Evolutionary conservation across 2,113 vertebrate genomes (phyloP).

Genomic region (Urocynchramus pylzowi): DNA sequence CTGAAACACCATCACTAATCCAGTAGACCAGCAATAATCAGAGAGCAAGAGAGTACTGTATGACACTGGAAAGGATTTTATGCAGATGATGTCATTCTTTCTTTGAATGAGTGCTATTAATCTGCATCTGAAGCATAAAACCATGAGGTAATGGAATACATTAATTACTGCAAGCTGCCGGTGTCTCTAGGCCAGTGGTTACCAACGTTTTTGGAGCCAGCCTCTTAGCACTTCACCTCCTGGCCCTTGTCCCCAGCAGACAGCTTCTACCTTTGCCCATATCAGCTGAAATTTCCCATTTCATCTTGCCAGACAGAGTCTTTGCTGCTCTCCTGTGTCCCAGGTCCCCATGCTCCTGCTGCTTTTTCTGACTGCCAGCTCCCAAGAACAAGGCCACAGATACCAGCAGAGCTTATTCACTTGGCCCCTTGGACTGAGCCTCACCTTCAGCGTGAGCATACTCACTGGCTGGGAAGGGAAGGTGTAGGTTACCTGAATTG

Average conservation of each 20-base stretch:
- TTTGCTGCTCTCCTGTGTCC: neutral
- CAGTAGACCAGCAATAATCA: conserved; percentile 27
- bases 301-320: neutral
- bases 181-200: neutral
- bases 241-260: rapidly evolving
- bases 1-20: neutral
- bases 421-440: neutral
- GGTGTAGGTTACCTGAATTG: neutral
- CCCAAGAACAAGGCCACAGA: neutral
- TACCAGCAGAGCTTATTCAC: neutral
- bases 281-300: neutral
- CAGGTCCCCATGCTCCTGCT: neutral
- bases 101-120: conserved; percentile 46
- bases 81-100: conserved; percentile 44
- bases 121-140: conserved; percentile 33
- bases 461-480: neutral
- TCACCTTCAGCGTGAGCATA: rapidly evolving
- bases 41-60: neutral
- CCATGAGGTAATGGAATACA: conserved; percentile 39
- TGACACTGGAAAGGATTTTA: conserved; percentile 39
- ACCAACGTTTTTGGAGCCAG: neutral
- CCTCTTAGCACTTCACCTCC: neutral
- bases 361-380: neutral
- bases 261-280: neutral
- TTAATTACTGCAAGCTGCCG: conserved; percentile 38